A percentile compares a stretch with the other conserved stretches of the same genome.
Evolutionary conservation across 2,113 vertebrate genomes (phyloP).

Genomic region (Turdus rufiventris): DNA sequence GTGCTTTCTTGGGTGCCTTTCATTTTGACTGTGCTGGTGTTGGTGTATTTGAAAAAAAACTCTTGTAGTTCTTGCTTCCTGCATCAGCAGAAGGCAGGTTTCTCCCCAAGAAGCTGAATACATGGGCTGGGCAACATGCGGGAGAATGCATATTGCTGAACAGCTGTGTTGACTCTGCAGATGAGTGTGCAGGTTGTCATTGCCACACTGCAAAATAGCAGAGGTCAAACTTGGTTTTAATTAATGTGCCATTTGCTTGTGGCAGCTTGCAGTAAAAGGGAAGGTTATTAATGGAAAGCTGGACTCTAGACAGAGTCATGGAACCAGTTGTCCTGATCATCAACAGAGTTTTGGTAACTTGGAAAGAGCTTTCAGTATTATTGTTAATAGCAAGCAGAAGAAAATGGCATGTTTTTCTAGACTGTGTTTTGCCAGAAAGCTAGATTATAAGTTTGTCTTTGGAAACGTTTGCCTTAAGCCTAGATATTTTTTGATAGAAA

Average conservation of each 20-base stretch:
- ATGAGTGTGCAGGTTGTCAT: not conserved
- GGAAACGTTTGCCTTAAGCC: not conserved
- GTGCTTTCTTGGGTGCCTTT: not conserved
- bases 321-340: not conserved
- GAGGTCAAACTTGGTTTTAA: not conserved
- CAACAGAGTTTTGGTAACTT: not conserved
- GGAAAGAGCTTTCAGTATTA: not conserved
- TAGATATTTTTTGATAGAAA: not conserved
- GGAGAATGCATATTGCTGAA: rapidly evolving
- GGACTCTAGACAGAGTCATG: not conserved
- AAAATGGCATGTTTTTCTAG: not conserved
- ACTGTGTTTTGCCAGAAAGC: not conserved
- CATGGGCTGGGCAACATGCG: rapidly evolving
- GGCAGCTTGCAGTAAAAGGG: not conserved
- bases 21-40: not conserved
- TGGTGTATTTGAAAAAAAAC: not conserved
- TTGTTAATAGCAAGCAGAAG: not conserved
- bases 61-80: rapidly evolving
- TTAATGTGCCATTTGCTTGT: not conserved
- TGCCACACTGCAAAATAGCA: not conserved
- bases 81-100: not conserved
- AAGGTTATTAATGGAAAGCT: not conserved
- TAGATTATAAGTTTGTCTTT: not conserved
- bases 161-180: not conserved
- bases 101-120: not conserved